Evolutionary conservation across 2,797 vertebrate species (phyloP).

Genomic region (Sebastes melanostomus): DNA sequence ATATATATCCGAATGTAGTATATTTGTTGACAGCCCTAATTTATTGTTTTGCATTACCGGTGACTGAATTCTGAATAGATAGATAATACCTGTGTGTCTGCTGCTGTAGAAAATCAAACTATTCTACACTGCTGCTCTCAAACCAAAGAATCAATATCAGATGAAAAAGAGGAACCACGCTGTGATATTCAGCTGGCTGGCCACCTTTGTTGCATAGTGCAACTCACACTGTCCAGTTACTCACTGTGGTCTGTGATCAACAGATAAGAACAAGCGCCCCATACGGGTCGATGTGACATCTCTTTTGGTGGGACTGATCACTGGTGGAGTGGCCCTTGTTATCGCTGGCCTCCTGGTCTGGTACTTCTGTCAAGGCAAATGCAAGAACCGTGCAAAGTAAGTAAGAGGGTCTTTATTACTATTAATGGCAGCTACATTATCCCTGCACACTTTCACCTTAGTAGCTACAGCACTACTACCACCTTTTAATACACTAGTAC

Average conservation of each 20-base stretch:
- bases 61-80: neutral
- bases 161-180: neutral
- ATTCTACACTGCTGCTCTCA: neutral
- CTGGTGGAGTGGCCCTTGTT: conserved; percentile 84
- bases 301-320: conserved; percentile 90
- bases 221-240: neutral
- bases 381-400: conserved; percentile 83
- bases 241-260: conserved; percentile 17
- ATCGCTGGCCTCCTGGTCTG: conserved; percentile 84
- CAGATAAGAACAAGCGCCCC: conserved; percentile 61
- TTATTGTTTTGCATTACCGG: neutral
- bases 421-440: neutral
- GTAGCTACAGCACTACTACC: neutral
- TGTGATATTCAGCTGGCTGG: neutral
- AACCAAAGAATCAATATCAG: neutral
- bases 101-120: neutral
- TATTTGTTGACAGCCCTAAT: neutral
- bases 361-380: conserved; percentile 87
- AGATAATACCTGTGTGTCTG: neutral
- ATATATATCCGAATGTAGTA: too few species aligned
- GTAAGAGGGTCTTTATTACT: conserved; percentile 39
- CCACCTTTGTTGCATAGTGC: neutral
- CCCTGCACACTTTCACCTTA: neutral
- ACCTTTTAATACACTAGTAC: neutral
- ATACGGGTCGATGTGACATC: conserved; percentile 86